Percentiles rank a stretch among this genome's conserved stretches.
These are phyloP conservation scores for Ophioninae sp. DNA, from an alignment of 2,888 invertebrate genomes.

Conservation along the genomic window DNA sequence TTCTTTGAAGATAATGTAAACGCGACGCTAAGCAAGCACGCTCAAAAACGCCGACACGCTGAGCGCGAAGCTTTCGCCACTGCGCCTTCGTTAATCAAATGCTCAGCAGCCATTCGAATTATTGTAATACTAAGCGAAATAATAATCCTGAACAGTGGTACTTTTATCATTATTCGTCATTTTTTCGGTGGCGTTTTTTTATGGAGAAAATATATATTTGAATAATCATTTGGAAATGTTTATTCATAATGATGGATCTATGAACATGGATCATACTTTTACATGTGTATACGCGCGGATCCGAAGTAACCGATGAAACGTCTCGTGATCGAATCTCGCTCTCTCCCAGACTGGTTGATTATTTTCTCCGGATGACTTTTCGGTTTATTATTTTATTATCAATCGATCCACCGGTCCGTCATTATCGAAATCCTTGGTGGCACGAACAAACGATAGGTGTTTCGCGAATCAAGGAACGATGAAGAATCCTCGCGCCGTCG, in stretches of 20 bases:
- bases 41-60: conserved; percentile 58
- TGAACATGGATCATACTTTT: background rate
- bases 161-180: conserved; percentile 1
- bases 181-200: conserved; percentile 1
- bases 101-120: background rate
- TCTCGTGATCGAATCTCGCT: conserved; percentile 50
- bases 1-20: background rate
- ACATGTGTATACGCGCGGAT: background rate
- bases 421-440: conserved; percentile 71
- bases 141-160: background rate
- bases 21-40: conserved; percentile 41
- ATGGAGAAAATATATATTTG: conserved; percentile 27
- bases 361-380: conserved; percentile 54
- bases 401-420: conserved; percentile 74
- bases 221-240: background rate
- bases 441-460: conserved; percentile 11
- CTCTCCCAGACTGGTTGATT: conserved; percentile 50
- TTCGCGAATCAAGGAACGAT: background rate
- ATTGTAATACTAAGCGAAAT: background rate
- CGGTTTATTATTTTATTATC: conserved; percentile 61
- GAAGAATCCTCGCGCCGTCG: background rate
- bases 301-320: conserved; percentile 33
- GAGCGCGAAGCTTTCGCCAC: conserved; percentile 62
- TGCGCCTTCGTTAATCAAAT: conserved; percentile 42
- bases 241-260: background rate